phyloP scores from a whole-genome alignment of 2,797 vertebrate species.

The Leucoraja ocellata region DNA sequence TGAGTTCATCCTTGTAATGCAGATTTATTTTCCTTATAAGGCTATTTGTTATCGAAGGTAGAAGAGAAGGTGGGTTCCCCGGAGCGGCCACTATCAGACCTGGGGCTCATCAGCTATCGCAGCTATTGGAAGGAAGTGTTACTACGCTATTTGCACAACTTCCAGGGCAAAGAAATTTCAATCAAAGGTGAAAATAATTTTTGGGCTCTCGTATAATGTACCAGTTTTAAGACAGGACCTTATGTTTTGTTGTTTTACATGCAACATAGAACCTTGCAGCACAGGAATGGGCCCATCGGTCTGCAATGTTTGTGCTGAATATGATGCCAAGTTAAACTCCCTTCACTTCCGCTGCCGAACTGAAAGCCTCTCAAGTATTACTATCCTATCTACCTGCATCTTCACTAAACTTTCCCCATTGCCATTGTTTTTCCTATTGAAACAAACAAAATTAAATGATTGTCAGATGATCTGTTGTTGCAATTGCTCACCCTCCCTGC shows the following conservation, averaged over 20 bases:
- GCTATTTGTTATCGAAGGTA: conserved; percentile 79
- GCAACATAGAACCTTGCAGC: not conserved
- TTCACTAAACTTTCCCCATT: too few relatives aligned
- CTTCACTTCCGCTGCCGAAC: too few relatives aligned
- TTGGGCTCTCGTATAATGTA: not conserved
- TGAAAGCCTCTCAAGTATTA: too few relatives aligned
- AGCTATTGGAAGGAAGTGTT: conserved; percentile 98
- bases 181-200: conserved; percentile 75
- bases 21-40: conserved; percentile 46
- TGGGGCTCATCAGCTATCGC: conserved; percentile 88
- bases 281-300: too few relatives aligned
- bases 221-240: not conserved
- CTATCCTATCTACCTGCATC: too few relatives aligned
- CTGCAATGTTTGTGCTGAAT: too few relatives aligned
- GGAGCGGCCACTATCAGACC: conserved; percentile 81
- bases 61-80: conserved; percentile 91
- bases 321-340: too few relatives aligned
- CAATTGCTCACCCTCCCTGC: not conserved
- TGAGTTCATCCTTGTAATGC: too few relatives aligned
- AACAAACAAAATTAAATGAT: not conserved
- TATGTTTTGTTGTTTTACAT: not conserved
- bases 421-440: not conserved
- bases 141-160: conserved; percentile 84
- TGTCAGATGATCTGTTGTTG: not conserved
- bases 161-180: conserved; percentile 95